Percentiles rank a stretch among this genome's conserved stretches.
These are phyloP conservation scores for Caiman crocodilus DNA, from an alignment of 2,797 vertebrate genomes.

Conservation along the genomic window DNA sequence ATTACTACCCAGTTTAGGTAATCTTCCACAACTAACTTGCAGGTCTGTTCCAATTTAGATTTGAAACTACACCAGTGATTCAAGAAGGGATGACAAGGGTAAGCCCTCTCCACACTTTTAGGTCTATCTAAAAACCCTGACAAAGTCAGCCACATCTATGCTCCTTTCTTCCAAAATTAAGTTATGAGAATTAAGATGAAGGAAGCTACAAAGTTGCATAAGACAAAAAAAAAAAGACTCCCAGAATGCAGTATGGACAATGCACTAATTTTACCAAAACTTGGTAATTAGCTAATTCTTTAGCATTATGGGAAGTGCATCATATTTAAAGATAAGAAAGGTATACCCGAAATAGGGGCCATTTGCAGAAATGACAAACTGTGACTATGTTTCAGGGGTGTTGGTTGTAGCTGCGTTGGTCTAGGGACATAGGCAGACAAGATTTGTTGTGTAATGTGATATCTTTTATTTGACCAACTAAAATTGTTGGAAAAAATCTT, in stretches of 20 bases:
- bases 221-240: neutral
- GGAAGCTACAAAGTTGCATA: neutral
- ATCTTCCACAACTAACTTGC: neutral
- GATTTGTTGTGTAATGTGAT: too few species aligned
- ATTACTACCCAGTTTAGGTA: neutral
- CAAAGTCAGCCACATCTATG: too few species aligned
- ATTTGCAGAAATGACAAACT: neutral
- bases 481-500: too few species aligned
- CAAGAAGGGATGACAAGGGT: neutral
- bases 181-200: neutral
- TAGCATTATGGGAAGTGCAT: neutral
- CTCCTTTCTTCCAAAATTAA: neutral
- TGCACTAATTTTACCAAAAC: neutral
- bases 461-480: too few species aligned
- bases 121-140: neutral
- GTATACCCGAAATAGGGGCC: neutral
- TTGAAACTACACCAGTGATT: neutral
- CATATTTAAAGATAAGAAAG: neutral
- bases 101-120: neutral
- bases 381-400: neutral
- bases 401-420: too few species aligned
- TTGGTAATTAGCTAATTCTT: neutral
- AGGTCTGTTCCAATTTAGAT: neutral
- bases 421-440: too few species aligned
- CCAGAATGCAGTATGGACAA: too few species aligned